Evolutionary conservation across 2,888 invertebrate genomes (phyloP).

Genomic region (Cosmopolites sordidus): DNA sequence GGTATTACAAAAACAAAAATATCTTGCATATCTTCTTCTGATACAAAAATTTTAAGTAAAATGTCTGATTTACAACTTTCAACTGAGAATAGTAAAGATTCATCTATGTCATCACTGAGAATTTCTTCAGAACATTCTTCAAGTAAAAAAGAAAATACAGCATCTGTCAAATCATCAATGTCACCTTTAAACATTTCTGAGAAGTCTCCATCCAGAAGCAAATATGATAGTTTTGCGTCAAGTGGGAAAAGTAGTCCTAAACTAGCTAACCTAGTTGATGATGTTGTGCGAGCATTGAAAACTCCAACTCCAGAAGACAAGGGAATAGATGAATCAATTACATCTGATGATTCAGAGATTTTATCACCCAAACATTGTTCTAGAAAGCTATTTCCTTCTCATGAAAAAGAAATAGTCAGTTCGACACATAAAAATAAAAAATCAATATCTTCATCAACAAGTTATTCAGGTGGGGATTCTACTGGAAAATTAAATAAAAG

Average conservation of each 20-base stretch:
- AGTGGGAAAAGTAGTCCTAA: neutral
- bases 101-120: neutral
- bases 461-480: neutral
- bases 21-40: neutral
- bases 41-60: neutral
- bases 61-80: slow-evolving; percentile 3
- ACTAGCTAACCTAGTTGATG: slow-evolving; percentile 2
- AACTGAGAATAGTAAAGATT: neutral
- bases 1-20: neutral
- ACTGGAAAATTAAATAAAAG: slow-evolving; percentile 9
- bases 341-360: slow-evolving; percentile 18
- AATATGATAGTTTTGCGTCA: slow-evolving; percentile 5
- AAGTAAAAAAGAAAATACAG: neutral
- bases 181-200: neutral
- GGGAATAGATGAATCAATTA: neutral
- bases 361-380: slow-evolving; percentile 3
- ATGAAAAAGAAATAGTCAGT: neutral
- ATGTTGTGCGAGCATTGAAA: slow-evolving; percentile 1
- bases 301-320: neutral
- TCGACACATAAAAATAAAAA: neutral
- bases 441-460: neutral
- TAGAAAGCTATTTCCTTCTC: neutral
- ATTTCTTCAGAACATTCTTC: slow-evolving; percentile 1
- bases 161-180: neutral
- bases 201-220: too few species aligned